Conservation (phyloP, 2,113 vertebrate species). For the Alosa alosa region DNA sequence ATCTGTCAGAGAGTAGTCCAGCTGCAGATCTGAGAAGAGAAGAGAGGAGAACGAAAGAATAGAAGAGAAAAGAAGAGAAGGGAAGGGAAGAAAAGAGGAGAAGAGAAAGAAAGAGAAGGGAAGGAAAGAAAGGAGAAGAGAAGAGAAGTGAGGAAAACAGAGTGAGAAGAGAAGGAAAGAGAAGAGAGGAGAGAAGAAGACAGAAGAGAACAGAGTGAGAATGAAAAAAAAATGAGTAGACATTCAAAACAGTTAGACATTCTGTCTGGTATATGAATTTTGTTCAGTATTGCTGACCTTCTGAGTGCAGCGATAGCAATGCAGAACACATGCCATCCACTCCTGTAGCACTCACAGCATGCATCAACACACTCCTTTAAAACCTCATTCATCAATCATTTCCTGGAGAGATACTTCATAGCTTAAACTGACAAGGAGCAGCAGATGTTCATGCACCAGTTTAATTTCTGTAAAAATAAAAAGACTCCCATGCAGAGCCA, state of each 20-base stretch:
- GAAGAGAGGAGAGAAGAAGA: slow-evolving; percentile 37
- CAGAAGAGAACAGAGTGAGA: slow-evolving; percentile 37
- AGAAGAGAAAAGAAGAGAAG: slow-evolving; percentile 62
- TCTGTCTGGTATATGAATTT: slow-evolving; percentile 6
- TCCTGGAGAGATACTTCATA: neutral
- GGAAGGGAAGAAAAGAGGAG: slow-evolving; percentile 1
- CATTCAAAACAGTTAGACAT: neutral
- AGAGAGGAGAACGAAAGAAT: neutral
- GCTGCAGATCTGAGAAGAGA: slow-evolving; percentile 82
- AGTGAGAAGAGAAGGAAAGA: slow-evolving; percentile 41
- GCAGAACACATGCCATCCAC: neutral
- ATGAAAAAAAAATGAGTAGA: slow-evolving; percentile 32
- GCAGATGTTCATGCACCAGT: neutral
- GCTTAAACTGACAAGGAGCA: neutral
- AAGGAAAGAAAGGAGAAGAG: slow-evolving; percentile 12
- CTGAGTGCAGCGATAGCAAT: neutral
- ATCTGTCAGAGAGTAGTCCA: slow-evolving; percentile 93
- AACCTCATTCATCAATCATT: neutral
- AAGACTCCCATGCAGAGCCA: neutral
- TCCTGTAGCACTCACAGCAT: neutral
- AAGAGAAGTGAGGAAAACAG: slow-evolving; percentile 67
- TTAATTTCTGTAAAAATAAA: neutral
- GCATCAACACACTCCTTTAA: neutral
- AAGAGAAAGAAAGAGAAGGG: slow-evolving; percentile 31
- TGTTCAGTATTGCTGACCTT: neutral